Base-by-base conservation (phyloP, 2,797 vertebrate species). In the Microctenopoma lineatum region DNA sequence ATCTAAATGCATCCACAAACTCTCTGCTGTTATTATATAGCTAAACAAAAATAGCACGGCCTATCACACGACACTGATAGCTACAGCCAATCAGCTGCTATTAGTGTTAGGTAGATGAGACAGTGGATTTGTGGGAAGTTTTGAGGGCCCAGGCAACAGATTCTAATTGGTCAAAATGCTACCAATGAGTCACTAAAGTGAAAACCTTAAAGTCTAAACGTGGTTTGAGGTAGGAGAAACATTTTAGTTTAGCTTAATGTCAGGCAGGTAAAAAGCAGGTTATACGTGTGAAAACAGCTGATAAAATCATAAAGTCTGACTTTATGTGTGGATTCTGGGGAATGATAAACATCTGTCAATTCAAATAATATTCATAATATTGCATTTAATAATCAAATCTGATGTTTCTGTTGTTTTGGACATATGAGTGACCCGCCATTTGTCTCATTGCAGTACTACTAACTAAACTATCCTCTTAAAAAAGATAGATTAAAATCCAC, bases 1-100 rank as follows among this genome's bases (percentile, higher is more conserved):
- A 1, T 34, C 51, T 46, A 29, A 48, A 11, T 12, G 25, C 27
- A 44, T n/a, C 21, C 32, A 48, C 14, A n/a, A 63, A 70, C 75
- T 71, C 21, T 29, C 38, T 63, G 27, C 5, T 4, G 27, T 29
- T 29, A 29, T 87, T 92, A 87, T 92, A 90, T 93, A 92, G 80
- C 66, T 48, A 47, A 57, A 84, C 73, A 67, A 86, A 78, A 93
- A 93, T 89, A 92, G 81, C 70, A 16, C 64, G 47, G 77, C 88
- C 86, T 87, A 82, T 91, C 87, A 89, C 56, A 64, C 6, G 32
- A 64, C 46, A 16, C 48, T 25, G 34, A 53, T 57, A 77, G 39
- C 63, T 77, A 47, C 2, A 18, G 14, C 84, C 83, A 84, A 75
- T 88, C 87, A 84, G 64, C 65, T 67, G 42, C 5, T 45, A 52